Conservation (phyloP, 1,140 invertebrate genomes). For the Brachionus sp. region DNA sequence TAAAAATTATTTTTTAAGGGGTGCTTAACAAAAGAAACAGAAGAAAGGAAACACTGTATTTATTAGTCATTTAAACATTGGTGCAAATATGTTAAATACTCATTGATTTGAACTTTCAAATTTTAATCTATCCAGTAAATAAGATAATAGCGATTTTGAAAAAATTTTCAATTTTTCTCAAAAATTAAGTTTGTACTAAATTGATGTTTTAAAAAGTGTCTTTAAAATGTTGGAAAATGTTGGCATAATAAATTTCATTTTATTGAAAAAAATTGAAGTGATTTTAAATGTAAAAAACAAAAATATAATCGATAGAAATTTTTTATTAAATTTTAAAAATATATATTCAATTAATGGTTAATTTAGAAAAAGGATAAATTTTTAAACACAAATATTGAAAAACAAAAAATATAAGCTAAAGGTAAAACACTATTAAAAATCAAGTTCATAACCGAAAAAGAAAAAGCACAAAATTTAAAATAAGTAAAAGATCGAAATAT, state of each 20-base stretch:
- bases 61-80: background rate
- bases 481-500: background rate
- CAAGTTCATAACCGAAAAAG: background rate
- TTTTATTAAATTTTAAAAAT: slow-evolving; percentile 13
- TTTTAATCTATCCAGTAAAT: background rate
- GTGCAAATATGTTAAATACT: background rate
- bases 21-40: background rate
- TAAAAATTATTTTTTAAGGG: background rate
- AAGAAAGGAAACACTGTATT: background rate
- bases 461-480: background rate
- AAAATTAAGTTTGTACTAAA: background rate
- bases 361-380: background rate
- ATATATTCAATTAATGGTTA: background rate
- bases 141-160: too few species aligned
- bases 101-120: background rate
- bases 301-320: background rate
- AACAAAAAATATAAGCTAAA: background rate
- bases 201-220: background rate
- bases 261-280: background rate
- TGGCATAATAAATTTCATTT: background rate
- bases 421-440: background rate
- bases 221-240: background rate
- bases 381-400: background rate
- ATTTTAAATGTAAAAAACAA: background rate
- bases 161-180: too few species aligned